These are phyloP conservation scores for Drosophila insularis DNA, from an alignment of 1,140 invertebrate genomes.

Conservation along the genomic window DNA sequence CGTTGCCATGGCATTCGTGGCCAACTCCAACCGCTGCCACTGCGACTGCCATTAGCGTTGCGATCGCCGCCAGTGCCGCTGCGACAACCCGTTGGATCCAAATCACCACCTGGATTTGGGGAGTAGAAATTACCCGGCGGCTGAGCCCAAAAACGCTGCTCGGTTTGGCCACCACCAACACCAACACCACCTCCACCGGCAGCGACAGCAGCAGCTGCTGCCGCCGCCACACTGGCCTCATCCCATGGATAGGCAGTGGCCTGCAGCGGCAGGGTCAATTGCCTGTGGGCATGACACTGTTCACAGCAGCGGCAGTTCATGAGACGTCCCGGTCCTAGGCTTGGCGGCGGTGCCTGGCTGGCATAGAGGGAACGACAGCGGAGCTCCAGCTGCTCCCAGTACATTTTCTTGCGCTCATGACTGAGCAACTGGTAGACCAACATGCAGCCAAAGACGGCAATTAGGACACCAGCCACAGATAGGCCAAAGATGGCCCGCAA, in stretches of 20 bases:
- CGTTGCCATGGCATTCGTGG: constrained; percentile 84
- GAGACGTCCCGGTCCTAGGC: constrained; percentile 60
- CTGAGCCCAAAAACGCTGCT: constrained; percentile 70
- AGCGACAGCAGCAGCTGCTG: constrained; percentile 47
- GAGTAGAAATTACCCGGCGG: constrained; percentile 89
- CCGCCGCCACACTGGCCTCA: constrained; percentile 64
- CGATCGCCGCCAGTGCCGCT: constrained; percentile 34
- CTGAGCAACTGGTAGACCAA: constrained; percentile 92
- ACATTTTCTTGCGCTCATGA: constrained; percentile 96
- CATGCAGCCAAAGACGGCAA: constrained; percentile 96
- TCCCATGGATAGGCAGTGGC: constrained; percentile 74
- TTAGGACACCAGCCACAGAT: constrained; percentile 93
- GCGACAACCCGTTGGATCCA: constrained; percentile 42
- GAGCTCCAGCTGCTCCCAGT: constrained; percentile 94
- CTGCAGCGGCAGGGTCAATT: constrained; percentile 63
- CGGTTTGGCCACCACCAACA: constrained; percentile 42
- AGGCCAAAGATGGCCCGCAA: constrained; percentile 93
- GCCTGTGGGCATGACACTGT: constrained; percentile 81
- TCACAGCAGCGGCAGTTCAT: constrained; percentile 79
- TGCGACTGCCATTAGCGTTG: constrained; percentile 73
- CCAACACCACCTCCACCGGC: constrained; percentile 50
- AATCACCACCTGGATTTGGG: constrained; percentile 88
- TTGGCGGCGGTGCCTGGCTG: constrained; percentile 83
- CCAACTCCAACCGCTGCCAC: constrained; percentile 85
- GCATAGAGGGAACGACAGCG: constrained; percentile 90